Evolutionary conservation across 2,888 invertebrate genomes (phyloP).

Genomic region (Branchipolynoe longqiensis): DNA sequence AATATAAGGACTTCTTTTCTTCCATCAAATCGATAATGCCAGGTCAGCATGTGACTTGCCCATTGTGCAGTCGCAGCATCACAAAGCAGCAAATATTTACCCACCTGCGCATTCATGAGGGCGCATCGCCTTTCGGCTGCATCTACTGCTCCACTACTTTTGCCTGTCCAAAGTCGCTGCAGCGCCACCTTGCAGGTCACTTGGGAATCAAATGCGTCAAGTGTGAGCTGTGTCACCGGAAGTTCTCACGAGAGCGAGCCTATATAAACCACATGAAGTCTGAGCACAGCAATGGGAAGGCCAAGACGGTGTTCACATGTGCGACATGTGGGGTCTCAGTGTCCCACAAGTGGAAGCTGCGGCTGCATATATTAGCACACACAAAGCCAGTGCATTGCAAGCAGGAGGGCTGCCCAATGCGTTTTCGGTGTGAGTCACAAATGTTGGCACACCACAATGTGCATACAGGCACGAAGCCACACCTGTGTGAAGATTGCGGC

Average conservation of each 20-base stretch:
- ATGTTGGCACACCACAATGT: conserved; percentile 92
- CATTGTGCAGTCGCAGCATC: conserved; percentile 73
- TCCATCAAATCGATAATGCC: not conserved
- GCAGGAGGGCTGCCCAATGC: not conserved
- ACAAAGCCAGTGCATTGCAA: conserved; percentile 84
- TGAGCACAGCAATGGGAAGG: conserved; percentile 52
- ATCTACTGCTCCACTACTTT: conserved; percentile 74
- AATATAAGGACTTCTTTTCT: conserved; percentile 36
- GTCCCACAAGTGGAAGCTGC: conserved; percentile 82
- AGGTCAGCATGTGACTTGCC: conserved; percentile 67
- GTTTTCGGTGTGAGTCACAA: conserved; percentile 70
- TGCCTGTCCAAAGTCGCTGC: conserved; percentile 71
- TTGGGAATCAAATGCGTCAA: conserved; percentile 56
- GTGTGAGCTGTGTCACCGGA: conserved; percentile 63
- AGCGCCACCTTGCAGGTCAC: conserved; percentile 71
- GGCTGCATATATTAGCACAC: conserved; percentile 87
- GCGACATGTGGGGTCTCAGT: conserved; percentile 92
- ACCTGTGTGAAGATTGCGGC: conserved; percentile 91
- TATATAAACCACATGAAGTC: conserved; percentile 62
- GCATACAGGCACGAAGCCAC: conserved; percentile 90
- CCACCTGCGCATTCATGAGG: conserved; percentile 76
- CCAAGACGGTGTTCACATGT: conserved; percentile 83
- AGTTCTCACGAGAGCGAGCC: conserved; percentile 51
- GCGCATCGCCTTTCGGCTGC: conserved; percentile 75
- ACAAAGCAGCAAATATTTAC: conserved; percentile 73